Base-by-base conservation (phyloP, 2,888 invertebrate species). In the Diplazon laetatorius region DNA sequence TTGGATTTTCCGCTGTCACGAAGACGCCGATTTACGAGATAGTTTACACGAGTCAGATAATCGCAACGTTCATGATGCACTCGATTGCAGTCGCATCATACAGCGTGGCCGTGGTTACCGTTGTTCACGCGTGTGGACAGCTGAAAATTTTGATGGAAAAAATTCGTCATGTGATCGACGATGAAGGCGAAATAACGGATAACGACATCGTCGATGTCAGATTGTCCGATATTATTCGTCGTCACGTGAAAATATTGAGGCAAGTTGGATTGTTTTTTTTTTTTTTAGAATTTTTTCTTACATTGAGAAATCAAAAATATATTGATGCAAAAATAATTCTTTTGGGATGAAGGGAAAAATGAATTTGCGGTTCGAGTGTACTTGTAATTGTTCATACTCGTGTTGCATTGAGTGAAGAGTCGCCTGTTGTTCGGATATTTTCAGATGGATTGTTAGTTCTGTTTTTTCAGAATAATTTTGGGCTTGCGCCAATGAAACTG, bases 81-180 rank as follows among this genome's bases (percentile, higher is more conserved):
- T 78, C 85, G 1, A 73, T 86, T 18, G 83, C 84, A 0, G 68
- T 76, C 0, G 82, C 82, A 0, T 76, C 82, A 2, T 87, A 84
- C 50, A 84, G 86, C 4, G 35, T 88, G 1, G 84, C 83, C 0
- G 84, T 86, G 0, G 55, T 85, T 0, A 79, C 84, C 30, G 82
- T 85, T 2, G 82, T 87, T 77, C 88, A 88, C 35, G 80, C 82
- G 5, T 86, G 85, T 20, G 85, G 86, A 14, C 85, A 82, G 59
- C 72, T 81, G 18, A 73, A 79, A 22, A 79, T 83, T 69, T 65
- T 81, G 4, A 65, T 71, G 5, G 14, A 25, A 2, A 62, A 77
- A 44, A 68, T 82, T 6, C 42, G 78, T 5, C 46, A 52, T 37
- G 77, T 82, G 25, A 76, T 81, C 8, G 74, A 80, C 25, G 46